phyloP scores from a whole-genome alignment of 2,888 invertebrate species.

The Metallyticus violacea region DNA sequence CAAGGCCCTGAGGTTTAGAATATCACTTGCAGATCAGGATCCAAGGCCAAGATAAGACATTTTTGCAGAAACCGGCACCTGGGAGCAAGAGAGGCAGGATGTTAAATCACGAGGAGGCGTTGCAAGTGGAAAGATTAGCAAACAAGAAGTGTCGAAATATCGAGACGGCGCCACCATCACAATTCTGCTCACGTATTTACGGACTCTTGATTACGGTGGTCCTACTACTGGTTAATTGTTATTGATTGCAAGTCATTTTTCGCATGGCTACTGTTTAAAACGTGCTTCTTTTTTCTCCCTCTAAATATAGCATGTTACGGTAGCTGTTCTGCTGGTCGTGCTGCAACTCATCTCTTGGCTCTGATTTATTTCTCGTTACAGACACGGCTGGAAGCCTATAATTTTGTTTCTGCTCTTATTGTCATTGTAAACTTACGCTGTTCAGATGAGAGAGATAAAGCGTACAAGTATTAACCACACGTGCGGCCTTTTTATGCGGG shows the following conservation, averaged over 20 bases:
- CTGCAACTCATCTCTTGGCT: background rate
- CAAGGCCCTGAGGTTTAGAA: no score
- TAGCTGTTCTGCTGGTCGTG: background rate
- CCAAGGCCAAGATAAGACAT: background rate
- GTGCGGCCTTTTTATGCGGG: no score
- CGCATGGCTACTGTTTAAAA: background rate
- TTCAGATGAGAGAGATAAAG: background rate
- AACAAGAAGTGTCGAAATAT: background rate
- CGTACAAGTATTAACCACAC: no score
- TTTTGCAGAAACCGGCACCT: background rate
- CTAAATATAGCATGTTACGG: background rate
- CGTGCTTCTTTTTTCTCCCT: background rate
- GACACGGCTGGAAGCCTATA: background rate
- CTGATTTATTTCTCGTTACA: background rate
- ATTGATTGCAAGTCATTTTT: background rate
- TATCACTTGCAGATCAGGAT: background rate
- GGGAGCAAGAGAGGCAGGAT: background rate
- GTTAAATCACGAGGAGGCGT: background rate
- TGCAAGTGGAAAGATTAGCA: background rate
- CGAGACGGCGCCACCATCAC: background rate
- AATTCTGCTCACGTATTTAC: background rate
- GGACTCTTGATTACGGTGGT: background rate
- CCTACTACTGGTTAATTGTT: background rate
- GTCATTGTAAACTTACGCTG: background rate
- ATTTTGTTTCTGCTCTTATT: background rate